Evolutionary conservation across 2,888 invertebrate species (phyloP).

Genomic region (Apamea epomidion): DNA sequence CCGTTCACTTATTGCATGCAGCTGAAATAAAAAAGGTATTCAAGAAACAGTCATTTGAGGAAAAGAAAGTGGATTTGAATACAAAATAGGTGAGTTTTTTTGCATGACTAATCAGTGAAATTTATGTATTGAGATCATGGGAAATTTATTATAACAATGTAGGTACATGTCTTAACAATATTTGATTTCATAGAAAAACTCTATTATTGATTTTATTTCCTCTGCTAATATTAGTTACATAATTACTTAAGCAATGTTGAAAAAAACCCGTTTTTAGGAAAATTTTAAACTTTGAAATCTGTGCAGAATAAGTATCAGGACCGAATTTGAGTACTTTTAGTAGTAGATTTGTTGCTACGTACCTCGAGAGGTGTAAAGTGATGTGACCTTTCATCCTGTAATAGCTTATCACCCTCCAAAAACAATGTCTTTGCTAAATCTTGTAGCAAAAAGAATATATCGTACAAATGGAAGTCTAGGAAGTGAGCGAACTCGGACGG

Average conservation of each 20-base stretch:
- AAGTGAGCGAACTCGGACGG: conserved; percentile 96
- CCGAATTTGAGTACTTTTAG: background rate
- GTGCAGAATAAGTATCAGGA: background rate
- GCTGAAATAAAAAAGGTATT: conserved; percentile 88
- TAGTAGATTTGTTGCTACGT: conserved; percentile 16
- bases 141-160: background rate
- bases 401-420: conserved; percentile 93
- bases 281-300: background rate
- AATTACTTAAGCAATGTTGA: background rate
- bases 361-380: conserved; percentile 95
- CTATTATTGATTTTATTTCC: background rate
- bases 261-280: background rate
- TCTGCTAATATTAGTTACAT: background rate
- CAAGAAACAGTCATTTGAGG: background rate
- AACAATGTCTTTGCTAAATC: conserved; percentile 95
- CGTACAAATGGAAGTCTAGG: conserved; percentile 96
- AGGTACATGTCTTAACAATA: background rate
- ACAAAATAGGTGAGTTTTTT: background rate
- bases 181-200: background rate
- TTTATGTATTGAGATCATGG: background rate
- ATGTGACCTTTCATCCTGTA: conserved; percentile 91
- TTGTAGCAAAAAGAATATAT: conserved; percentile 96
- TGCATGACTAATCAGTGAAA: background rate
- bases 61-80: conserved; percentile 2
- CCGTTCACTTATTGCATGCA: conserved; percentile 97